Percentiles rank a stretch among this genome's conserved stretches.
Conservation (phyloP, 2,113 vertebrate species). For the Podiceps cristatus region DNA sequence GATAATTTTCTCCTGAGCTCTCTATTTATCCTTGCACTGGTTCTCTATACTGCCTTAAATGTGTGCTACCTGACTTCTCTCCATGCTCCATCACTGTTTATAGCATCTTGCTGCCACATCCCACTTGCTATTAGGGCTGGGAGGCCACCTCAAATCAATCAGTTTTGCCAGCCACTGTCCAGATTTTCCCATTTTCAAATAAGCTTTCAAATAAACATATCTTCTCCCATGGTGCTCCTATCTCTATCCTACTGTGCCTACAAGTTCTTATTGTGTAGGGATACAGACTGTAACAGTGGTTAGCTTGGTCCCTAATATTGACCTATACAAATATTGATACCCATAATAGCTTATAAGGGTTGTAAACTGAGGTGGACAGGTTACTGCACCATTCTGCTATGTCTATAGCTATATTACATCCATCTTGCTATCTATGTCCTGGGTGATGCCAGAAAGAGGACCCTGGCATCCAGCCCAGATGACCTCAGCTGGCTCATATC, state of each 20-base stretch:
- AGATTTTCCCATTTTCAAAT: background rate
- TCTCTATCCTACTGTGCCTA: background rate
- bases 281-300: background rate
- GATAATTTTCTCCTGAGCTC: background rate
- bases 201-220: background rate
- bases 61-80: background rate
- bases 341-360: background rate
- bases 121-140: background rate
- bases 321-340: background rate
- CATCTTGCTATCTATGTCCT: background rate
- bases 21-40: background rate
- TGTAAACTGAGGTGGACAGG: background rate
- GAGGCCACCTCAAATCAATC: background rate
- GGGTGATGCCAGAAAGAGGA: background rate
- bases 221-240: background rate
- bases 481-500: background rate
- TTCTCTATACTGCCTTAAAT: background rate
- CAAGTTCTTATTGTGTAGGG: background rate
- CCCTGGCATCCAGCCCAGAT: background rate
- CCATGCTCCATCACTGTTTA: background rate
- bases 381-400: background rate
- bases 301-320: background rate
- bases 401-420: background rate
- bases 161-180: background rate
- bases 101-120: background rate